Conservation (phyloP, 2,113 vertebrate species). For the Platycercus adscitus region DNA sequence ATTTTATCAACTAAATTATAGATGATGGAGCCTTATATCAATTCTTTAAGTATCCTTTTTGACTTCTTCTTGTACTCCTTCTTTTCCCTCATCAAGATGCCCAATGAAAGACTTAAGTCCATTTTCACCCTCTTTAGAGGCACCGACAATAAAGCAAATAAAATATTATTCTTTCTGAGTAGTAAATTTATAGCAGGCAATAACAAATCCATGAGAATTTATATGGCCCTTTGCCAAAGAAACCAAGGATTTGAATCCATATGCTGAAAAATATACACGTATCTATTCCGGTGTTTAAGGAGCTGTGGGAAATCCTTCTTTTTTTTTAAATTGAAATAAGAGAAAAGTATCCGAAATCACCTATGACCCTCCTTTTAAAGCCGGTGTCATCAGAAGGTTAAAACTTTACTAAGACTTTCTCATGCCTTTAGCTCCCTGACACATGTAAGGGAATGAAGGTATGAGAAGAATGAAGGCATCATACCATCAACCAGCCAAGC, state of each 20-base stretch:
- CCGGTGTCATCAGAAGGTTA: background rate
- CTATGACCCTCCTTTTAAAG: background rate
- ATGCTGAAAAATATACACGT: slow-evolving; percentile 10
- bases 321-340: background rate
- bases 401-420: background rate
- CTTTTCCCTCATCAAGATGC: background rate
- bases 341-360: slow-evolving; percentile 4
- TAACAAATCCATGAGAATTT: slow-evolving; percentile 63
- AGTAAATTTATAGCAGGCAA: slow-evolving; percentile 59
- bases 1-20: slow-evolving; percentile 52
- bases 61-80: slow-evolving; percentile 4
- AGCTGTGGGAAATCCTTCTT: slow-evolving; percentile 33
- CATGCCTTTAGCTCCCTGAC: background rate
- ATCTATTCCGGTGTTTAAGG: slow-evolving; percentile 14
- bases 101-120: slow-evolving; percentile 50
- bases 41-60: background rate
- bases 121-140: slow-evolving; percentile 58
- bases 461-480: background rate
- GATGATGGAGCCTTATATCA: slow-evolving; percentile 12
- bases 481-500: background rate
- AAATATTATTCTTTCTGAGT: slow-evolving; percentile 55
- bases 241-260: slow-evolving; percentile 40
- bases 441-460: background rate
- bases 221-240: slow-evolving; percentile 63
- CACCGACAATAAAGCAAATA: background rate